Conservation (phyloP, 2,888 invertebrate species). For the Nephrotoma guestfalica region DNA sequence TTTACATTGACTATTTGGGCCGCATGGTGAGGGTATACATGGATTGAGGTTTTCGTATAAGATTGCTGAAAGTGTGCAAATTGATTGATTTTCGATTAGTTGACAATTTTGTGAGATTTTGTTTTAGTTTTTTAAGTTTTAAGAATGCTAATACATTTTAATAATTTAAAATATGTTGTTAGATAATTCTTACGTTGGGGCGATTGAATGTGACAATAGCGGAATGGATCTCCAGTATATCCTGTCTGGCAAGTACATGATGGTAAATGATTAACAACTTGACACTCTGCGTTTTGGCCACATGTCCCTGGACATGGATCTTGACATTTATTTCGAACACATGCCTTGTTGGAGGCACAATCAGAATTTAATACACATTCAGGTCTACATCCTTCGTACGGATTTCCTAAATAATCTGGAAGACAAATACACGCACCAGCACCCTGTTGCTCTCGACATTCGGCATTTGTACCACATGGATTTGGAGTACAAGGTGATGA, state of each 20-base stretch:
- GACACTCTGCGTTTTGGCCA: slow-evolving; percentile 57
- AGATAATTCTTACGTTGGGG: slow-evolving; percentile 33
- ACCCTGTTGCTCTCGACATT: slow-evolving; percentile 47
- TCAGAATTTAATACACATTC: slow-evolving; percentile 59
- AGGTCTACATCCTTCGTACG: slow-evolving; percentile 60
- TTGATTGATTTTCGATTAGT: neutral
- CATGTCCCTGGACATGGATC: slow-evolving; percentile 70
- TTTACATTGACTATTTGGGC: slow-evolving; percentile 66
- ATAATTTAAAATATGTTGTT: neutral
- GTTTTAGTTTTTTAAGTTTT: neutral
- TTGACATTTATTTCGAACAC: slow-evolving; percentile 54
- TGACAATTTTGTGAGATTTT: neutral
- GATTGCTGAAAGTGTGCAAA: neutral
- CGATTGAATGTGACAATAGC: slow-evolving; percentile 37
- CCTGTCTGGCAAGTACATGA: slow-evolving; percentile 51
- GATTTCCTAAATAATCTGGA: slow-evolving; percentile 58
- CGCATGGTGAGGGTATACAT: slow-evolving; percentile 67
- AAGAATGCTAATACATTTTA: neutral
- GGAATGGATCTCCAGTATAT: slow-evolving; percentile 63
- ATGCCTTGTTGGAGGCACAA: slow-evolving; percentile 54
- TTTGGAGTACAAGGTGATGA: slow-evolving; percentile 55
- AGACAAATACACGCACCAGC: slow-evolving; percentile 58
- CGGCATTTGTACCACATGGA: slow-evolving; percentile 68
- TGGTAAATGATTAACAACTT: slow-evolving; percentile 56
- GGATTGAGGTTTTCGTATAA: slow-evolving; percentile 38